These are phyloP conservation scores for Aleiodes sp. DNA, from an alignment of 1,140 invertebrate genomes.

Conservation along the genomic window DNA sequence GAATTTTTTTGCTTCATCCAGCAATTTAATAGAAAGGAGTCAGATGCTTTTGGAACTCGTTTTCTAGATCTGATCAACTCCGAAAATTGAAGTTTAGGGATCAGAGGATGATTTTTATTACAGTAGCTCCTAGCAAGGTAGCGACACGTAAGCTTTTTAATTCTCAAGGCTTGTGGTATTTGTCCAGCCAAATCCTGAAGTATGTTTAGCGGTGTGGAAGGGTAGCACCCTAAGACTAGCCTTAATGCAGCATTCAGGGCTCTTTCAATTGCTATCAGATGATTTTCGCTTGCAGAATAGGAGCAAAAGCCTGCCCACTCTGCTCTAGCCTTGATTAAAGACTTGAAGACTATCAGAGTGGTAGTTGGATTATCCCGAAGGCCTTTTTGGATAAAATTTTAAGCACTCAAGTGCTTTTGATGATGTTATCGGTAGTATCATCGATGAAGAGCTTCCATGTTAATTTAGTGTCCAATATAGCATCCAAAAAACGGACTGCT, in stretches of 20 bases:
- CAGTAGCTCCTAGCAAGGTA: not conserved
- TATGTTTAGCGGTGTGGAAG: slow-evolving; percentile 32
- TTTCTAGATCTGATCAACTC: slow-evolving; percentile 1
- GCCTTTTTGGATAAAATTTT: slow-evolving; percentile 20
- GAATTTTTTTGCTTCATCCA: slow-evolving; percentile 16
- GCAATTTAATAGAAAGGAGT: slow-evolving; percentile 1
- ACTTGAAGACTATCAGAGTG: slow-evolving; percentile 33
- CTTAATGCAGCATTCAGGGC: slow-evolving; percentile 29
- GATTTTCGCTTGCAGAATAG: slow-evolving; percentile 8
- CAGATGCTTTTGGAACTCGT: not conserved
- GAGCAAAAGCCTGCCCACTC: slow-evolving; percentile 31
- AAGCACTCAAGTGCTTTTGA: slow-evolving; percentile 21
- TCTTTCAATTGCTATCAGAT: slow-evolving; percentile 14
- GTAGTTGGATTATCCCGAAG: slow-evolving; percentile 34
- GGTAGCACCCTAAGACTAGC: slow-evolving; percentile 25
- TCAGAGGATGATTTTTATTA: slow-evolving; percentile 6
- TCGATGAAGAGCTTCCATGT: slow-evolving; percentile 33
- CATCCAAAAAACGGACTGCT: slow-evolving; percentile 20
- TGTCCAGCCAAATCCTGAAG: slow-evolving; percentile 27
- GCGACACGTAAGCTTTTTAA: slow-evolving; percentile 8
- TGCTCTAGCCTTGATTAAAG: slow-evolving; percentile 29
- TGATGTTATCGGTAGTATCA: slow-evolving; percentile 1
- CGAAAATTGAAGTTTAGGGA: slow-evolving; percentile 10
- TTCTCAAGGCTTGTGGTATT: slow-evolving; percentile 17
- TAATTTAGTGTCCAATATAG: slow-evolving; percentile 35